Percentiles rank a stretch among this genome's conserved stretches.
phyloP scores from a whole-genome alignment of 2,888 invertebrate species.

The Copidosoma aretas region DNA sequence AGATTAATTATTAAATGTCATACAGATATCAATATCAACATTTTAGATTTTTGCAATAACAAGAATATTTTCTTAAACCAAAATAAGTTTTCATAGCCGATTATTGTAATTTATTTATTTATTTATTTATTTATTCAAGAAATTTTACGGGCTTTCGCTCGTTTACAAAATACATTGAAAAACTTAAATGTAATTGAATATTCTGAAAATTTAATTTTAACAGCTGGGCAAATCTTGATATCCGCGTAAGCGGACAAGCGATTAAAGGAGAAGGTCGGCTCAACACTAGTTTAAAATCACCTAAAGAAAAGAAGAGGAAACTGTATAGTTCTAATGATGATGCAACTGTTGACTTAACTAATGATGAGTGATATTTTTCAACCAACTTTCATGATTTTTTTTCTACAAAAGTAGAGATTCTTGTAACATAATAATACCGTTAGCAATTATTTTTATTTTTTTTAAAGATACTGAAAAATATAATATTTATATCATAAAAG shows the following conservation, averaged over 20 bases:
- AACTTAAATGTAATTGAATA: neutral
- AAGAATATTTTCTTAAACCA: neutral
- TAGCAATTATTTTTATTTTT: neutral
- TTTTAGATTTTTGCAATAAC: neutral
- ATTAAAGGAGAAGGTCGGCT: neutral
- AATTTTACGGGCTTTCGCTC: neutral
- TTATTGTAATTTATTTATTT: neutral
- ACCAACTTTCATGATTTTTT: constrained; percentile 5
- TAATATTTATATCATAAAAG: no score
- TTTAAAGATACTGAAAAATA: neutral
- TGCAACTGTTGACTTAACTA: constrained; percentile 21
- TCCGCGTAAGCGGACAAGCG: neutral
- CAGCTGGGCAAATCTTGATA: constrained; percentile 29
- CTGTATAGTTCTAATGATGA: constrained; percentile 28
- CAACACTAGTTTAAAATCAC: neutral
- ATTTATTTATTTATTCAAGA: no score
- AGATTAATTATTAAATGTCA: no score
- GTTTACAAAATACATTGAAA: no score
- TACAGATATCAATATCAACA: no score
- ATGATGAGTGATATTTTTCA: constrained; percentile 6
- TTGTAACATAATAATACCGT: neutral
- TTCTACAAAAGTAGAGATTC: constrained; percentile 15
- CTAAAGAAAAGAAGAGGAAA: constrained; percentile 28
- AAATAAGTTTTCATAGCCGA: neutral
- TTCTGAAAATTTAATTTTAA: constrained; percentile 1